phyloP scores from a whole-genome alignment of 2,113 vertebrate species.

The Donacobius atricapilla region DNA sequence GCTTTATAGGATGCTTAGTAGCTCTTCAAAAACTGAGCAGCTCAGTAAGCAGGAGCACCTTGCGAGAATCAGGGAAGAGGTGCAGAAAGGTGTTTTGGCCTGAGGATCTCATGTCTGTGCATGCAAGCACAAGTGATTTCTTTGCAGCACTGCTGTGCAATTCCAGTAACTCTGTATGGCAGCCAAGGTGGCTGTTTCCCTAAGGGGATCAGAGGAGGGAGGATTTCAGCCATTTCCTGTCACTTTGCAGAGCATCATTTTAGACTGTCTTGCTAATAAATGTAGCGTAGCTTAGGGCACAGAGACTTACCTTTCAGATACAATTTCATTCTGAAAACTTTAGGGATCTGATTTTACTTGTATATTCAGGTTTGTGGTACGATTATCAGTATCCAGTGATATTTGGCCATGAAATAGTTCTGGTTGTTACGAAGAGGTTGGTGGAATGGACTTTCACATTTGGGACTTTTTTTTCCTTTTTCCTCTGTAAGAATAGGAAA shows the following conservation, averaged over 20 bases:
- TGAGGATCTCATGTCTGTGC: not conserved
- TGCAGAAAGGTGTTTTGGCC: not conserved
- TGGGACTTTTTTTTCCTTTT: not conserved
- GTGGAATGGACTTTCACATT: not conserved
- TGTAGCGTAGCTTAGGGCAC: slow-evolving; percentile 51
- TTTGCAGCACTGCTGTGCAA: not conserved
- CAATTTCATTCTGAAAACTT: not conserved
- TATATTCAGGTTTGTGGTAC: not conserved
- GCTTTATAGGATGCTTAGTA: not conserved
- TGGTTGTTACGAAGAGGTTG: not conserved
- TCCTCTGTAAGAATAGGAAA: not conserved
- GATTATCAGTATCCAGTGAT: not conserved
- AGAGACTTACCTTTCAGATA: not conserved
- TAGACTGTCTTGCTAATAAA: slow-evolving; percentile 44
- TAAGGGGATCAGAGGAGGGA: slow-evolving; percentile 59
- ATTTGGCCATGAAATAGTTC: not conserved
- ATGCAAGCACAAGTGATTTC: slow-evolving; percentile 6
- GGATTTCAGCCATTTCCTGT: slow-evolving; percentile 68
- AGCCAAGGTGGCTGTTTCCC: slow-evolving; percentile 68
- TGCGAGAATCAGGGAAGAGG: slow-evolving; percentile 44
- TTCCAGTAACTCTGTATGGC: slow-evolving; percentile 69
- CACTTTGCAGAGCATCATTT: slow-evolving; percentile 50
- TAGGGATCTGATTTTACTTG: not conserved
- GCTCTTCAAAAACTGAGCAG: not conserved
- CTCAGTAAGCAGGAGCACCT: not conserved